These are phyloP conservation scores for Coturnix japonica DNA, from an alignment of 2,113 vertebrate genomes.

Conservation along the genomic window DNA sequence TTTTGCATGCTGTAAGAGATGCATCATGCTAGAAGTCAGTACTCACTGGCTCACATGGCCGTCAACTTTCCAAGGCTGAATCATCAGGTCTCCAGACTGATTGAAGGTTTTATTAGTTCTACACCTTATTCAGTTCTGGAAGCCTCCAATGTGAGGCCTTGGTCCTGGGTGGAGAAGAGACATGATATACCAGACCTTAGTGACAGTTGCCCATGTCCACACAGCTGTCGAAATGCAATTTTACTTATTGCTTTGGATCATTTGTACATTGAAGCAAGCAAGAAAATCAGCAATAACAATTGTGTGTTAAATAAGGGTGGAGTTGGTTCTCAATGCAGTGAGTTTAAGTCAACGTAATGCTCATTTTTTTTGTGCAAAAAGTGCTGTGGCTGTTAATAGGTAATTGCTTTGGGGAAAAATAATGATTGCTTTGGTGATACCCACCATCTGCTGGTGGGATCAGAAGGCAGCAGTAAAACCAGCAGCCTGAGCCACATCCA, in stretches of 20 bases:
- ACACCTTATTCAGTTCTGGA: background rate
- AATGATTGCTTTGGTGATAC: background rate
- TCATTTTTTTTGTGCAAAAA: background rate
- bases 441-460: background rate
- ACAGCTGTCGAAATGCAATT: background rate
- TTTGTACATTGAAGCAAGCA: background rate
- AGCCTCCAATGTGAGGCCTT: background rate
- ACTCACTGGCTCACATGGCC: background rate
- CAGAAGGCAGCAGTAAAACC: background rate
- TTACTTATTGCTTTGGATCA: background rate
- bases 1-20: slow-evolving; percentile 22
- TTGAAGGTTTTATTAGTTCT: slow-evolving; percentile 17
- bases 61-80: slow-evolving; percentile 20
- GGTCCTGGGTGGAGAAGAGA: background rate
- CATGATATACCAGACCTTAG: background rate
- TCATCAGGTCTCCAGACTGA: background rate
- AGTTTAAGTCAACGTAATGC: background rate
- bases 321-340: background rate
- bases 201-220: background rate
- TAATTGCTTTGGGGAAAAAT: background rate
- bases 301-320: no score
- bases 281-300: background rate
- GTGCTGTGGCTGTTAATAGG: background rate
- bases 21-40: background rate
- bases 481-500: accelerated